These are phyloP conservation scores for Drosophila kanekoi DNA, from an alignment of 2,888 invertebrate genomes.

Conservation along the genomic window DNA sequence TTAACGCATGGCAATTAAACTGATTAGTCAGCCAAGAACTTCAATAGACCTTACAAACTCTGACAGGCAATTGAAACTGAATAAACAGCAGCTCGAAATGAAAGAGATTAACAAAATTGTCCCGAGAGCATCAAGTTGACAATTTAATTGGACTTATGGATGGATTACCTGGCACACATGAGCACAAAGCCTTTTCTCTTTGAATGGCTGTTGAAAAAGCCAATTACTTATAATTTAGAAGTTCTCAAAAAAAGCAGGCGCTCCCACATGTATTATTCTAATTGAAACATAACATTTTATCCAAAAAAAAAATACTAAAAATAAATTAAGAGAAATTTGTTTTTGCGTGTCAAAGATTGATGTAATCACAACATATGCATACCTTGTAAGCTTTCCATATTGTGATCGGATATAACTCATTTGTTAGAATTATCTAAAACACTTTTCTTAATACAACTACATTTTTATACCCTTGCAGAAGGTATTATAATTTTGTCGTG, in stretches of 20 bases:
- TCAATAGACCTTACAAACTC: conserved; percentile 21
- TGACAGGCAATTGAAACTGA: conserved; percentile 21
- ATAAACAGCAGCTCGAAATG: conserved; percentile 23
- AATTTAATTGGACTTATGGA: conserved; percentile 32
- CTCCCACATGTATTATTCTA: not conserved
- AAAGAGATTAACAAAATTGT: conserved; percentile 9
- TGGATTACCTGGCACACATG: not conserved
- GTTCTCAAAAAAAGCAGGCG: not conserved
- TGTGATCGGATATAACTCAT: too few species aligned
- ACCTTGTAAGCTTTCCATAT: too few species aligned
- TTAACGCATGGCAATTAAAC: conserved; percentile 63
- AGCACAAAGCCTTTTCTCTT: not conserved
- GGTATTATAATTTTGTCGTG: too few species aligned
- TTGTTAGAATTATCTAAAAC: too few species aligned
- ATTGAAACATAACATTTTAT: not conserved
- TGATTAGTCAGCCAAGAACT: conserved; percentile 60
- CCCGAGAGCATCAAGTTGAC: conserved; percentile 6
- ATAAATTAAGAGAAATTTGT: not conserved
- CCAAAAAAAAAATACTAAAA: not conserved
- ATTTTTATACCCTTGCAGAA: too few species aligned
- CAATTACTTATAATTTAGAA: not conserved
- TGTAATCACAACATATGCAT: too few species aligned
- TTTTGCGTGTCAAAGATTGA: not conserved
- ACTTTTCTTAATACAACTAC: too few species aligned
- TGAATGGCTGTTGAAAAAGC: not conserved